Evolutionary conservation across 2,797 vertebrate genomes (phyloP), one percentile per base, ranked within the genome.

Genomic region (Lates japonicus): DNA sequence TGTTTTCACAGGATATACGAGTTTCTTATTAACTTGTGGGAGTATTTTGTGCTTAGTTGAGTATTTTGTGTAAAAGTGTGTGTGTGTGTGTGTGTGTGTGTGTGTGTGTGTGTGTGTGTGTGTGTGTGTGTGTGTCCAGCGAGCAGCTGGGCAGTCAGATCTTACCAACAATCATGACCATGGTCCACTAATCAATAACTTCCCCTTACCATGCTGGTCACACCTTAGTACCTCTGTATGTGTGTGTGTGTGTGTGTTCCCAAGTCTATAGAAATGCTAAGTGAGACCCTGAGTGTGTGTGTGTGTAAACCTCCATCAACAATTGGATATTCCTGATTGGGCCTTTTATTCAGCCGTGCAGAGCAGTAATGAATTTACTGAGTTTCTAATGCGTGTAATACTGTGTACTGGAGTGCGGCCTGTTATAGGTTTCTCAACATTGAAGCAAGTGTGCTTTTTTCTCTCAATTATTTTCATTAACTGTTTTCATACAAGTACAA

Each of bases 161-260:
- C 79, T 31, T 39, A 79, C 74, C 68, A 67, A 72, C 86, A 72
- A 80, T 85, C 84, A 88, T 79, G 81, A 80, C 75, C 58, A 74
- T 54, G 57, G 70, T 76, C 48, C 65, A 71, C 37, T 69, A 69
- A 90, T 91, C 88, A 75, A 88, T 87, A 84, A 84, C 33, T 41
- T 65, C 41, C 65, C 74, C 41, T 83, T 49, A 55, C 72, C 70
- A 82, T 80, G 80, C 79, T 20, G 46, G 70, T 72, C 83, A 78
- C 79, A 74, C 73, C 62, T 61, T 74, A 33, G 57, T 61, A 25
- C 77, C 68, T 81, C 54, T 58, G 58, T 31, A 61, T n/a, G 12
- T 68, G 7, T 29, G 19, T 22, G 22, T 42, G 44, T 74, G 64
- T 78, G 72, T 55, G 65, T 73, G 68, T 78, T 33, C 54, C 37